These are phyloP conservation scores for Pocillopora meandrina DNA, from an alignment of 92 coral and sea anemone species.

Conservation along the genomic window DNA sequence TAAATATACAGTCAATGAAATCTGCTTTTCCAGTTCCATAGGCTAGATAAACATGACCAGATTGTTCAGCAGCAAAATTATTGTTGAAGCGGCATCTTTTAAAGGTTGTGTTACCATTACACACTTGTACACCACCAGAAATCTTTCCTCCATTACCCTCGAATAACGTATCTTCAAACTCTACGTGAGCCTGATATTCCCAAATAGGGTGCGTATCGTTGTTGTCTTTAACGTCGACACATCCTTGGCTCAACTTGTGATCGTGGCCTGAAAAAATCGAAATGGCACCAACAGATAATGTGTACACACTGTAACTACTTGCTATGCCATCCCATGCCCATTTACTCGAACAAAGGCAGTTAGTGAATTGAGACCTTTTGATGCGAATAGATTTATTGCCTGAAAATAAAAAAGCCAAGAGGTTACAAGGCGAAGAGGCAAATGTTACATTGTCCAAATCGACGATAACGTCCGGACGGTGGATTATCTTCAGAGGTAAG, in stretches of 20 bases:
- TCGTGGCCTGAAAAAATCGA: not conserved
- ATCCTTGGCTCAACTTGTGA: not conserved
- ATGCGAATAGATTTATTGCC: not conserved
- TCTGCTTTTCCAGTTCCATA: constrained; percentile 38
- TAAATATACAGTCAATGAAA: constrained; percentile 15
- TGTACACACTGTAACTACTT: not conserved
- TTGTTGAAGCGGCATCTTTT: not conserved
- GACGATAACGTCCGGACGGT: not conserved
- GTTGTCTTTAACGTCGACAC: not conserved
- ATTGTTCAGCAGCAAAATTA: not conserved
- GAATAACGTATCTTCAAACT: constrained; percentile 39
- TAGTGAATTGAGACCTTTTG: not conserved
- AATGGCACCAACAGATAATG: constrained; percentile 23
- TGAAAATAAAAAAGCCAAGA: not conserved
- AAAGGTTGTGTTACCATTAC: constrained; percentile 32
- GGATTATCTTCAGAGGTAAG: not conserved
- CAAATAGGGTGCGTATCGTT: constrained; percentile 28
- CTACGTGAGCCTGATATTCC: constrained; percentile 40
- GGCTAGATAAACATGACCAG: constrained; percentile 33
- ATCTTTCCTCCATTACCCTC: constrained; percentile 40
- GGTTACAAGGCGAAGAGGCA: not conserved
- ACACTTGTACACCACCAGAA: constrained; percentile 41
- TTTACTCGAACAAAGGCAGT: not conserved
- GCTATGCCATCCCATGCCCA: not conserved
- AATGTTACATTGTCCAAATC: constrained; percentile 13